A percentile compares a stretch with the other conserved stretches of the same genome.
phyloP scores from a whole-genome alignment of 2,888 invertebrate species.

The Chironomus tentans region DNA sequence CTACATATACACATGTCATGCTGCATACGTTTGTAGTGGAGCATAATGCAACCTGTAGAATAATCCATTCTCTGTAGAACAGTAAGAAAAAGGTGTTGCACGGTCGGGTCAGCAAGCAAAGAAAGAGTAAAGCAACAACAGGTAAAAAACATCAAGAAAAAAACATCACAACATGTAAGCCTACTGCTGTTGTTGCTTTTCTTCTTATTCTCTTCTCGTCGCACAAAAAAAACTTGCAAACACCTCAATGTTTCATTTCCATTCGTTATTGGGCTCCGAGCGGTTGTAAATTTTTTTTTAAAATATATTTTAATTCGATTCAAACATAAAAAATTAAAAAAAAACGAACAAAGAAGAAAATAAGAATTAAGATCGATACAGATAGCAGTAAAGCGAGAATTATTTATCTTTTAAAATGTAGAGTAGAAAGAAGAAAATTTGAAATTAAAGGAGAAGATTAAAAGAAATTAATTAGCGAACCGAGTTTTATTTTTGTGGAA shows the following conservation, averaged over 20 bases:
- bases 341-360: too few relatives aligned
- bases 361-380: too few relatives aligned
- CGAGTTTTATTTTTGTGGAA: not conserved
- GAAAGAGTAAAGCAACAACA: not conserved
- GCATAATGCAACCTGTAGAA: not conserved
- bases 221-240: not conserved
- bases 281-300: slow-evolving; percentile 7
- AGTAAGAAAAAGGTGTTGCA: not conserved
- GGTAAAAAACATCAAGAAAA: not conserved
- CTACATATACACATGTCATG: too few relatives aligned
- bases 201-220: not conserved
- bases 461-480: not conserved
- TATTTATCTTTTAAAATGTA: too few relatives aligned
- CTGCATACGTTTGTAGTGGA: not conserved
- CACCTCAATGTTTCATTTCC: slow-evolving; percentile 17
- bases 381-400: too few relatives aligned
- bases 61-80: not conserved
- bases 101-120: not conserved
- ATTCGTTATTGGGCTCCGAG: slow-evolving; percentile 9
- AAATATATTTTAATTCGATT: too few relatives aligned
- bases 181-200: not conserved
- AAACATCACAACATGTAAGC: not conserved
- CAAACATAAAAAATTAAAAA: too few relatives aligned
- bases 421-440: too few relatives aligned
- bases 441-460: too few relatives aligned